Evolutionary conservation across 2,797 vertebrate species (phyloP).

Genomic region (Enteromius trimaculatus): DNA sequence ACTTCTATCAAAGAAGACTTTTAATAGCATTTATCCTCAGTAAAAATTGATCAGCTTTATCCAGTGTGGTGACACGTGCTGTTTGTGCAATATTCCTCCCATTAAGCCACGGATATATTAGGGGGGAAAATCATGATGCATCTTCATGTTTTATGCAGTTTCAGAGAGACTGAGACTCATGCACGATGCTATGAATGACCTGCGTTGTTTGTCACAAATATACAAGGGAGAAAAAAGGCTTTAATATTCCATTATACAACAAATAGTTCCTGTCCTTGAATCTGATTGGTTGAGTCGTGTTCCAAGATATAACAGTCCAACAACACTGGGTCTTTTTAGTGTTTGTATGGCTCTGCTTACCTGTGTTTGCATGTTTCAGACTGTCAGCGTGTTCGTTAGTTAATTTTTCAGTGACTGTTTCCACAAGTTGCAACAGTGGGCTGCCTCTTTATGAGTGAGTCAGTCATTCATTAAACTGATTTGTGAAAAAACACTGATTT

Average conservation of each 20-base stretch:
- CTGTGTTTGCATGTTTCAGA: neutral
- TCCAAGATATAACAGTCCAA: neutral
- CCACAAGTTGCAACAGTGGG: neutral
- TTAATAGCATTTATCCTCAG: neutral
- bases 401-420: neutral
- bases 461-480: neutral
- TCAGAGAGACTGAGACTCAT: neutral
- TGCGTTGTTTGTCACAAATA: neutral
- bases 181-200: neutral
- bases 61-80: neutral
- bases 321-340: neutral
- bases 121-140: neutral
- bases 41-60: neutral
- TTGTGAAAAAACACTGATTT: neutral
- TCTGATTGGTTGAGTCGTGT: neutral
- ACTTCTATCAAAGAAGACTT: neutral
- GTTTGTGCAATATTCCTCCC: neutral
- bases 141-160: conserved; percentile 4
- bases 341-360: neutral
- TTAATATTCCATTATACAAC: conserved; percentile 1
- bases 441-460: neutral
- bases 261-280: neutral
- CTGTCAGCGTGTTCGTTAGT: neutral
- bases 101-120: neutral
- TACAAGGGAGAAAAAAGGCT: neutral